Percentiles rank a stretch among this genome's conserved stretches.
Conservation (phyloP, 2,888 invertebrate species). For the Notodonta dromedarius region DNA sequence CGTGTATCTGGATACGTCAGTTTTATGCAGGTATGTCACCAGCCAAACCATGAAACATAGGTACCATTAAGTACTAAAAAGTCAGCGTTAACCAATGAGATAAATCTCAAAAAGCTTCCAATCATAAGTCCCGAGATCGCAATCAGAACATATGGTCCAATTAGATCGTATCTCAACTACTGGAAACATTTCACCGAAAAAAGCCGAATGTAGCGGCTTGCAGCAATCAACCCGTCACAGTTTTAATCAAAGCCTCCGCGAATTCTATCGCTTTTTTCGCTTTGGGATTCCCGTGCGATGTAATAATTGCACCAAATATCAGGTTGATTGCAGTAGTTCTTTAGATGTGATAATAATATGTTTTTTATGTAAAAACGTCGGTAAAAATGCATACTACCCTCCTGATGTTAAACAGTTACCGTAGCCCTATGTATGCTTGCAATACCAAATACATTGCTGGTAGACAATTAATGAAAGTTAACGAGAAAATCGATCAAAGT, state of each 20-base stretch:
- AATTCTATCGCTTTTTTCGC: conserved; percentile 77
- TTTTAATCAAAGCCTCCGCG: conserved; percentile 76
- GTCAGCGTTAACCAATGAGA: conserved; percentile 6
- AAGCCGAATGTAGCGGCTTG: conserved; percentile 38
- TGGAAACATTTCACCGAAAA: conserved; percentile 46
- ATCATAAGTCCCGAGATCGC: conserved; percentile 36
- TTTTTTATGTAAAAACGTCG: no score
- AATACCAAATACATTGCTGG: no score
- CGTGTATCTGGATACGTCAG: no score
- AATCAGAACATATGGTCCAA: conserved; percentile 41
- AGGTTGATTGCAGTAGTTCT: conserved; percentile 39
- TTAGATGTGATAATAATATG: no score
- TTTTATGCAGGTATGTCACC: no score
- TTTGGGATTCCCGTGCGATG: conserved; percentile 69
- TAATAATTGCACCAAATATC: conserved; percentile 80
- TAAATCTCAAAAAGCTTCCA: conserved; percentile 16
- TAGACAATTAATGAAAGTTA: no score
- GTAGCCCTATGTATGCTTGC: no score
- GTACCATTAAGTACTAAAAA: conserved; percentile 2
- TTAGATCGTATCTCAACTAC: conserved; percentile 45
- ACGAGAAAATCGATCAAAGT: no score
- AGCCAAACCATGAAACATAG: no score
- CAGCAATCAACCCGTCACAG: conserved; percentile 79
- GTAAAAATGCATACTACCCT: no score
- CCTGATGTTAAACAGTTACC: no score